phyloP scores from a whole-genome alignment of 2,113 vertebrate genomes.

The cat (Felis catus) region DNA sequence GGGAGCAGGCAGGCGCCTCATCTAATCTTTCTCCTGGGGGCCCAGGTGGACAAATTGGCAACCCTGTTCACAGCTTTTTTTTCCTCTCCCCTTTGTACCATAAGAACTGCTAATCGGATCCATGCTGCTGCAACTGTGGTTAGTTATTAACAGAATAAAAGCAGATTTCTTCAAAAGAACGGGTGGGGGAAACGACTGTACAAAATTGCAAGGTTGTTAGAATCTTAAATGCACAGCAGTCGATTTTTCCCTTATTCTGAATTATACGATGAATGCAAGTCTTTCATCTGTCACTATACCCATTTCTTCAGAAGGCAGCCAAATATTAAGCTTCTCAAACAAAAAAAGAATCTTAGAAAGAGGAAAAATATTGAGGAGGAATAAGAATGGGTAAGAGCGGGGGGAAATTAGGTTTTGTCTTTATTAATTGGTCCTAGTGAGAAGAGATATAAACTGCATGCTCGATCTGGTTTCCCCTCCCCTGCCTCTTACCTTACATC shows the following conservation, averaged over 20 bases:
- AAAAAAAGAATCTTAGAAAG: conserved; percentile 78
- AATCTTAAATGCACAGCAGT: conserved; percentile 90
- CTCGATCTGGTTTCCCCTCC: conserved; percentile 50
- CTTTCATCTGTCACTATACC: conserved; percentile 88
- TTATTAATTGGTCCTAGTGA: conserved; percentile 85
- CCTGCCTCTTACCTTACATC: conserved; percentile 64
- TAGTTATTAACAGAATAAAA: conserved; percentile 91
- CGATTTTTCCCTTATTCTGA: conserved; percentile 83
- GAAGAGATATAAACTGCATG: conserved; percentile 78
- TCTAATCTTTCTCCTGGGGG: conserved; percentile 87
- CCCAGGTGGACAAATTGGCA: conserved; percentile 90
- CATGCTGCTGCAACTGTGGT: conserved; percentile 89
- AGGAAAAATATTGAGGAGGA: conserved; percentile 85
- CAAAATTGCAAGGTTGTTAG: conserved; percentile 91
- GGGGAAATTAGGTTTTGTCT: conserved; percentile 84
- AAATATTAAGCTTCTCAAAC: conserved; percentile 87
- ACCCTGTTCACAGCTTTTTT: conserved; percentile 81
- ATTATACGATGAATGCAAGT: conserved; percentile 84
- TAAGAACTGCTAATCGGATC: conserved; percentile 90
- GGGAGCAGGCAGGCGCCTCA: conserved; percentile 79
- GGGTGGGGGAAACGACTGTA: conserved; percentile 83
- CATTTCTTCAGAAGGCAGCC: conserved; percentile 85
- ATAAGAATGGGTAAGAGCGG: conserved; percentile 78
- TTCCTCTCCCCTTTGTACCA: conserved; percentile 82
- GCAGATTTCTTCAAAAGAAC: conserved; percentile 89